Percentiles rank a stretch among this genome's conserved stretches.
These are phyloP conservation scores for Tenebrosternarchus preto DNA, from an alignment of 2,113 vertebrate species.

Conservation along the genomic window DNA sequence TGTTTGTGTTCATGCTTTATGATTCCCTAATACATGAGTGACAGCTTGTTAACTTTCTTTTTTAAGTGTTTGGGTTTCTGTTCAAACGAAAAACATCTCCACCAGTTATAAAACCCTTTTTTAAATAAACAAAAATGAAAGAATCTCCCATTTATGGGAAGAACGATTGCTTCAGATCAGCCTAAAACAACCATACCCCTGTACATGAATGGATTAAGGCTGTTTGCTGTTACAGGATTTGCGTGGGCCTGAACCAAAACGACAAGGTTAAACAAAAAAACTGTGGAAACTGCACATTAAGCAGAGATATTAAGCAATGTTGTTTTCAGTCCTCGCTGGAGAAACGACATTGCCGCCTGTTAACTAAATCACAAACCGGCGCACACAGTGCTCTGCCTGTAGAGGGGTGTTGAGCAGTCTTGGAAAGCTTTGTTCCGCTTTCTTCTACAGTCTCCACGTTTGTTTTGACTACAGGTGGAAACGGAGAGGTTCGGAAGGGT, in stretches of 20 bases:
- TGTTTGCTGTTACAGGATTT: neutral
- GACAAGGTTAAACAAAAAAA: constrained; percentile 26
- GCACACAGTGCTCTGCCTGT: too few species aligned
- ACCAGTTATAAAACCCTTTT: neutral
- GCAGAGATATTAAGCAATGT: constrained; percentile 14
- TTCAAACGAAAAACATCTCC: neutral
- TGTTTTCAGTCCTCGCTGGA: neutral
- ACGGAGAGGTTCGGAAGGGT: neutral
- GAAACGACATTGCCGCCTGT: neutral
- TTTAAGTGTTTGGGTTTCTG: neutral
- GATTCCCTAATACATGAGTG: neutral
- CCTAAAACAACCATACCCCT: constrained; percentile 13
- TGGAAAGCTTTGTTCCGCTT: neutral
- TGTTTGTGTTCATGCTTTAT: too few species aligned
- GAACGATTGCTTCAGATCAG: neutral
- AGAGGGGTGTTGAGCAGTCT: too few species aligned
- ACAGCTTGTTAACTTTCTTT: neutral
- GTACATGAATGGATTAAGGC: neutral
- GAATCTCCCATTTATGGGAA: neutral
- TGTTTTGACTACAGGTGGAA: neutral
- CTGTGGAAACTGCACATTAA: constrained; percentile 9
- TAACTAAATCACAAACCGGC: neutral
- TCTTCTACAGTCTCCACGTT: neutral
- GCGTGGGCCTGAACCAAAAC: neutral
- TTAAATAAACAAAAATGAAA: constrained; percentile 13